Percentiles rank a stretch among this genome's conserved stretches.
These are phyloP conservation scores for Bilobella aurantiaca DNA, from an alignment of 1,140 invertebrate genomes.

Conservation along the genomic window DNA sequence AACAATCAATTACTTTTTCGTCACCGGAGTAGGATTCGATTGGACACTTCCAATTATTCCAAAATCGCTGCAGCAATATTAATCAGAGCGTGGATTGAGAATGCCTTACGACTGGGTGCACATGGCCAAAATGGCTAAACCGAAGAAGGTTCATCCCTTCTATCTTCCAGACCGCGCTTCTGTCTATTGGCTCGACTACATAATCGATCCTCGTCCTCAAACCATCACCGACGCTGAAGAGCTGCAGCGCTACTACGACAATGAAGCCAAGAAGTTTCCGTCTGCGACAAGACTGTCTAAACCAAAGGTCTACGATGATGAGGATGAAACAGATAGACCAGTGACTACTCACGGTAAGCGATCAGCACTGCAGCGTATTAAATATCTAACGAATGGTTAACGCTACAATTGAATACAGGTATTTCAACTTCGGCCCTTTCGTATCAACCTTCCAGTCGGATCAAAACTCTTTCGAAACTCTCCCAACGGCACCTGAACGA, in stretches of 20 bases:
- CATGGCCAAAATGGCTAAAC: conserved; percentile 9
- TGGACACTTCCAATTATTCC: no score
- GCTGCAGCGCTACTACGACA: conserved; percentile 6
- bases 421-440: not conserved
- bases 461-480: not conserved
- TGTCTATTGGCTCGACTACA: conserved; percentile 27
- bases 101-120: not conserved
- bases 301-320: not conserved
- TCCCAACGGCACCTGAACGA: no score
- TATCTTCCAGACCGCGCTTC: conserved; percentile 12
- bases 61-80: no score
- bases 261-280: conserved; percentile 1
- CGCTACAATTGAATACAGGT: not conserved
- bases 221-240: conserved; percentile 7
- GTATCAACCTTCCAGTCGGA: not conserved
- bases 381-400: not conserved
- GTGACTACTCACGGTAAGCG: not conserved
- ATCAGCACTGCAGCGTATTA: no score
- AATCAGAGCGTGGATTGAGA: not conserved
- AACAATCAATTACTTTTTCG: no score
- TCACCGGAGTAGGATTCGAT: no score
- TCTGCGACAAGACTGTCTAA: not conserved
- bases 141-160: not conserved
- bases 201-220: conserved; percentile 14
- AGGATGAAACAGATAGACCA: not conserved